Evolutionary conservation across 1,140 invertebrate genomes (phyloP).

Genomic region (Diachasmimorpha longicaudata): DNA sequence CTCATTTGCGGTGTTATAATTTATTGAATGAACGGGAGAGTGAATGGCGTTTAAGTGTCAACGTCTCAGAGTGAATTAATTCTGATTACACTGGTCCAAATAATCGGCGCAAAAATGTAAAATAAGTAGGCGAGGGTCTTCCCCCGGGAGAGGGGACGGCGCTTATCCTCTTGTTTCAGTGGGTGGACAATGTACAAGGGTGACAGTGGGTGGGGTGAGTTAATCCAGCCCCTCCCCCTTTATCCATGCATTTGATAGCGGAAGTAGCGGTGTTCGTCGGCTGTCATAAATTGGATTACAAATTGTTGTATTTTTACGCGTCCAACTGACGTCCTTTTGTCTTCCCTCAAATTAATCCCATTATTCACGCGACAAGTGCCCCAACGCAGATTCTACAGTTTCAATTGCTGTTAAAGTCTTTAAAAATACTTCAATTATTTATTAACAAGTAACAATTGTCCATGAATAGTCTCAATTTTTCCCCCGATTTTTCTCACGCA

Average conservation of each 20-base stretch:
- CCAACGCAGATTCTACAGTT: background rate
- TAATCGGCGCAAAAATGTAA: conserved; percentile 1
- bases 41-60: too few relatives aligned
- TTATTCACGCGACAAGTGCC: background rate
- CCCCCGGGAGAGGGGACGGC: background rate
- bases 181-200: conserved; percentile 15
- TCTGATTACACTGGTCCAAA: background rate
- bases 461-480: background rate
- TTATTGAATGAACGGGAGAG: too few relatives aligned
- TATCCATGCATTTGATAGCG: conserved; percentile 29
- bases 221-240: conserved; percentile 30
- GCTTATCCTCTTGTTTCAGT: conserved; percentile 18
- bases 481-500: too few relatives aligned
- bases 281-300: conserved; percentile 38
- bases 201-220: conserved; percentile 18
- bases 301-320: conserved; percentile 35
- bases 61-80: background rate
- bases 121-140: background rate
- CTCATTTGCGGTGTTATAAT: too few relatives aligned
- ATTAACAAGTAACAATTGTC: background rate
- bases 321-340: conserved; percentile 14
- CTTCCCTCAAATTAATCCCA: background rate
- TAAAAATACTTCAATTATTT: background rate
- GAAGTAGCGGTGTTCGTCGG: conserved; percentile 33
- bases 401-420: background rate